Conservation (phyloP, 2,888 invertebrate genomes). For the Anagyrus pseudococci region DNA sequence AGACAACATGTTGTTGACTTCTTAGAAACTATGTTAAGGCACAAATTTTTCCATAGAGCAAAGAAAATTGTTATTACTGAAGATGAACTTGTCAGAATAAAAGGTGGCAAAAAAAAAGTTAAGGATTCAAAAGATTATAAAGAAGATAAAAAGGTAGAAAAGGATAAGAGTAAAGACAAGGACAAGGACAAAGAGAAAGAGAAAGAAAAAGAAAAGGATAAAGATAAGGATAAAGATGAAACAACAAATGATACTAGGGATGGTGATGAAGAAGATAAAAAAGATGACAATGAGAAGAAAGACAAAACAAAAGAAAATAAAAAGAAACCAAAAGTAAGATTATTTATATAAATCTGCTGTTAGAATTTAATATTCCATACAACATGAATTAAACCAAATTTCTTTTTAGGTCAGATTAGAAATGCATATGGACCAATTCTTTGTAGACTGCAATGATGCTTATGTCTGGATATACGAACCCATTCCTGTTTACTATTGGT, state of each 20-base stretch:
- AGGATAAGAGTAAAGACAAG: conserved; percentile 53
- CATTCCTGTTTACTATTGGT: conserved; percentile 92
- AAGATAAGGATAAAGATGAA: conserved; percentile 63
- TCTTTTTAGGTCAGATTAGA: conserved; percentile 77
- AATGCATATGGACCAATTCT: conserved; percentile 95
- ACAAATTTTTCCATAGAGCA: conserved; percentile 95
- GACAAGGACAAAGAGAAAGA: conserved; percentile 61
- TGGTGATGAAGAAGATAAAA: conserved; percentile 63
- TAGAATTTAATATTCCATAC: not conserved
- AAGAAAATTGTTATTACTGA: conserved; percentile 72
- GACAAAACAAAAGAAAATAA: conserved; percentile 67
- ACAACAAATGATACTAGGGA: conserved; percentile 59
- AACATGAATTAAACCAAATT: not conserved
- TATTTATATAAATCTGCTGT: not conserved
- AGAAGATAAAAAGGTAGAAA: conserved; percentile 53
- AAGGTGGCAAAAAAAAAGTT: conserved; percentile 63
- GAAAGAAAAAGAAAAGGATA: conserved; percentile 50
- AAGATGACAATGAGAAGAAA: conserved; percentile 64
- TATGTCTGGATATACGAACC: conserved; percentile 99
- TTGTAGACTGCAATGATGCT: conserved; percentile 92
- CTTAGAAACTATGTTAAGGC: conserved; percentile 83
- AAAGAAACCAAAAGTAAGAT: conserved; percentile 59
- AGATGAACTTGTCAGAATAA: conserved; percentile 61
- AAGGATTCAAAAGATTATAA: conserved; percentile 58
- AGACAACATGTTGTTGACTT: conserved; percentile 82